Evolutionary conservation across 2,888 invertebrate species (phyloP).

Genomic region (Silvanus unidentatus): DNA sequence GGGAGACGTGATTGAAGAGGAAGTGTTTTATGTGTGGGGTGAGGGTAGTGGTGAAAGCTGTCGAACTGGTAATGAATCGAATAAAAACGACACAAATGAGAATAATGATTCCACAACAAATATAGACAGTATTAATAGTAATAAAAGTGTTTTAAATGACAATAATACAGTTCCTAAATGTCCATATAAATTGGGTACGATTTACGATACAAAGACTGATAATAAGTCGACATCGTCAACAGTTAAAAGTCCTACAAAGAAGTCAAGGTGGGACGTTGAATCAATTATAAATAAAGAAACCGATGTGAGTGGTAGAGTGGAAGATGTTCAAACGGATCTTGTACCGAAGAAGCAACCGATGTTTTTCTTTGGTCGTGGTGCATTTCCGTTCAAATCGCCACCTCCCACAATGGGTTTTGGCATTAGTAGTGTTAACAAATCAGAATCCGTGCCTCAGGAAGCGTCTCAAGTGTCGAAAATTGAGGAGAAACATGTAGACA

Average conservation of each 20-base stretch:
- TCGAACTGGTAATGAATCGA: conserved; percentile 62
- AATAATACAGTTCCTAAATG: conserved; percentile 24
- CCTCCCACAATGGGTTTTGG: conserved; percentile 5
- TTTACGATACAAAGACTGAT: conserved; percentile 35
- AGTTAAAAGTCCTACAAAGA: conserved; percentile 31
- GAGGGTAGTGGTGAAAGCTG: conserved; percentile 69
- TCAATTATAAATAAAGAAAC: conserved; percentile 28
- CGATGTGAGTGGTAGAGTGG: background rate
- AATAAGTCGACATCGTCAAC: conserved; percentile 11
- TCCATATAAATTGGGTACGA: conserved; percentile 29
- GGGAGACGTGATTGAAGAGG: conserved; percentile 70
- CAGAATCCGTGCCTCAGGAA: conserved; percentile 12
- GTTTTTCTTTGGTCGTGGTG: conserved; percentile 49
- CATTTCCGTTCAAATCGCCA: conserved; percentile 43
- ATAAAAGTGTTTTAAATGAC: conserved; percentile 17
- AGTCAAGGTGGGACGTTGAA: conserved; percentile 49
- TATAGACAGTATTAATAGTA: conserved; percentile 18
- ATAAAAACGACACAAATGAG: conserved; percentile 8
- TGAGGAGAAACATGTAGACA: conserved; percentile 4
- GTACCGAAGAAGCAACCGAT: conserved; percentile 31
- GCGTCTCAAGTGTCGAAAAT: conserved; percentile 8
- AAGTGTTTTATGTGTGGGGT: conserved; percentile 62
- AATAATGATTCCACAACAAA: conserved; percentile 6
- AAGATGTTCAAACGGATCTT: conserved; percentile 42
- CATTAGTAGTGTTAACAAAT: conserved; percentile 18